These are phyloP conservation scores for Ridgeia piscesae DNA, from an alignment of 1,140 invertebrate species.

Conservation along the genomic window DNA sequence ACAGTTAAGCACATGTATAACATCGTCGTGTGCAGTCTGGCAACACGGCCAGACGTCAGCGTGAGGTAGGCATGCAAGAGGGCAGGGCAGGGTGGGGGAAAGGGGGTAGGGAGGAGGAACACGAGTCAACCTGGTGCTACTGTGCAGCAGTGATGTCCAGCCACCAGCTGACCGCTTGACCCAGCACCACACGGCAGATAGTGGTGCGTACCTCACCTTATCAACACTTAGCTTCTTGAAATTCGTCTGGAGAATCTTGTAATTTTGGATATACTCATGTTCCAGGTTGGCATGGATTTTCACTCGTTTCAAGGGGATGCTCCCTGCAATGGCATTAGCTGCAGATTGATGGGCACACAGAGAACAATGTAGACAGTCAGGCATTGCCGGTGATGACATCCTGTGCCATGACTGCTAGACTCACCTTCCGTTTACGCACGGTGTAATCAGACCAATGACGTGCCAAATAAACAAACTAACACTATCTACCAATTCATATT, in stretches of 20 bases:
- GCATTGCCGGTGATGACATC: not conserved
- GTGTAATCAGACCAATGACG: not conserved
- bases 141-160: not conserved
- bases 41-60: not conserved
- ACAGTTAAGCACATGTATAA: not conserved
- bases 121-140: slow-evolving; percentile 6
- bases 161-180: not conserved
- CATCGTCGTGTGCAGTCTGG: not conserved
- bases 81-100: not conserved
- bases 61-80: not conserved
- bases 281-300: slow-evolving; percentile 98
- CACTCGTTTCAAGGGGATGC: slow-evolving; percentile 77
- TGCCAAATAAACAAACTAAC: not conserved
- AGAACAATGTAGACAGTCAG: not conserved
- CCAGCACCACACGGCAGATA: not conserved
- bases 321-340: slow-evolving; percentile 6
- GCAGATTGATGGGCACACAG: not conserved
- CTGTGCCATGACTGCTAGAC: not conserved
- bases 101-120: not conserved
- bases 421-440: not conserved
- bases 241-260: slow-evolving; percentile 93
- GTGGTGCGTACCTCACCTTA: slow-evolving; percentile 70
- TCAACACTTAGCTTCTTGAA: slow-evolving; percentile 98
- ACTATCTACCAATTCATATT: not conserved
- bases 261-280: slow-evolving; percentile 99